These are phyloP conservation scores for Intellagama lesueurii DNA, from an alignment of 2,797 vertebrate species.

Conservation along the genomic window DNA sequence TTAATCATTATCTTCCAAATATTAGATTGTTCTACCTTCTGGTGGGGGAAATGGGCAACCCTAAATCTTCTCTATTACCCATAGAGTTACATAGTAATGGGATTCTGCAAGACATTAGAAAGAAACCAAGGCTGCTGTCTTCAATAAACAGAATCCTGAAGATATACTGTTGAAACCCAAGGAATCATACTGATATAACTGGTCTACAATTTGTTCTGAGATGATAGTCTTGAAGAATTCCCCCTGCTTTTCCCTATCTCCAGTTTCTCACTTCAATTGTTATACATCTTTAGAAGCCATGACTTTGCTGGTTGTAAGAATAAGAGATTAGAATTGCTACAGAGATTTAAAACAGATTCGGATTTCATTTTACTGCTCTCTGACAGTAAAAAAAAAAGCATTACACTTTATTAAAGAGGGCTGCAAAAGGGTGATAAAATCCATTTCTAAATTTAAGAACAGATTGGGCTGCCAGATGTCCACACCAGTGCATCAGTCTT, in stretches of 20 bases:
- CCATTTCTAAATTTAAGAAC: neutral
- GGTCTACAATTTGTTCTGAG: neutral
- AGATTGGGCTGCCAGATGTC: neutral
- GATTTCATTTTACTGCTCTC: conserved; percentile 48
- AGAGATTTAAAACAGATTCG: conserved; percentile 25
- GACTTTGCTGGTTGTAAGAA: conserved; percentile 31
- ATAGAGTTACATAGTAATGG: neutral
- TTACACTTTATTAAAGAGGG: conserved; percentile 1
- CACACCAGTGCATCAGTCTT: neutral
- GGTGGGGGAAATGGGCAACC: neutral
- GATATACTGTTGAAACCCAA: neutral
- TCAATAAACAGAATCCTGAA: neutral
- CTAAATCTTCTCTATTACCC: neutral
- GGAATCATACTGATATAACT: neutral
- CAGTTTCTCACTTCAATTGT: conserved; percentile 40
- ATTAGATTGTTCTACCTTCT: neutral
- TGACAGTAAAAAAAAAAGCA: conserved; percentile 15
- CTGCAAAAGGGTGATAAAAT: neutral
- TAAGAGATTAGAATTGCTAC: conserved; percentile 42
- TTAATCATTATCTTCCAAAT: neutral
- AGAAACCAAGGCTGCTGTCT: neutral
- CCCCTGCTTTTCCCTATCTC: neutral
- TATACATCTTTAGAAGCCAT: conserved; percentile 28
- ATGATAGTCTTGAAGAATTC: accelerated
- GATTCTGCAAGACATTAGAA: neutral